Percentiles rank a stretch among this genome's conserved stretches.
phyloP scores from a whole-genome alignment of 1,140 invertebrate genomes.

The Xylocopa sonorina region DNA sequence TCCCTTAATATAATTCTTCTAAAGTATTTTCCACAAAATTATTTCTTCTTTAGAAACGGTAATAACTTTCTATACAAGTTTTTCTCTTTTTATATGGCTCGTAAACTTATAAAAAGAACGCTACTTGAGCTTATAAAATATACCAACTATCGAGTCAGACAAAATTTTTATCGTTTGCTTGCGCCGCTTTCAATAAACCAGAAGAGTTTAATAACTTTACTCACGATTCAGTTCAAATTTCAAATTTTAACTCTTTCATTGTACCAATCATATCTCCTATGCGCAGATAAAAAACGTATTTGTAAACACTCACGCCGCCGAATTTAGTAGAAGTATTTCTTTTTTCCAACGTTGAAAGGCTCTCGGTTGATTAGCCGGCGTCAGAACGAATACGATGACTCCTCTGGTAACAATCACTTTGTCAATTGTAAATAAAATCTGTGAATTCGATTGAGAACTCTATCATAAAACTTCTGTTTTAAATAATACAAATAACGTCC shows the following conservation, averaged over 20 bases:
- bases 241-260: background rate
- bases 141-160: background rate
- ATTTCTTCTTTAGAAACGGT: background rate
- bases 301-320: slow-evolving; percentile 38
- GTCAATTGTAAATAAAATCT: slow-evolving; percentile 1
- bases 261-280: slow-evolving; percentile 17
- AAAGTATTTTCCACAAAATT: background rate
- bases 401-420: background rate
- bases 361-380: background rate
- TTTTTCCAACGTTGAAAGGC: too few species aligned
- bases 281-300: background rate
- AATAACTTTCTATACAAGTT: background rate
- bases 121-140: background rate
- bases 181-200: background rate
- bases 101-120: too few species aligned
- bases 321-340: slow-evolving; percentile 16
- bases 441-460: background rate
- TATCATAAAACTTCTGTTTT: slow-evolving; percentile 7
- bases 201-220: background rate
- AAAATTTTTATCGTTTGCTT: background rate
- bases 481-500: background rate
- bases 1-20: background rate
- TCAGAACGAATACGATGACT: background rate
- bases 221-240: slow-evolving; percentile 29
- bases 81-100: background rate